These are phyloP conservation scores for Pseudotriccus pelzelni DNA, from an alignment of 2,797 vertebrate species.

Conservation along the genomic window DNA sequence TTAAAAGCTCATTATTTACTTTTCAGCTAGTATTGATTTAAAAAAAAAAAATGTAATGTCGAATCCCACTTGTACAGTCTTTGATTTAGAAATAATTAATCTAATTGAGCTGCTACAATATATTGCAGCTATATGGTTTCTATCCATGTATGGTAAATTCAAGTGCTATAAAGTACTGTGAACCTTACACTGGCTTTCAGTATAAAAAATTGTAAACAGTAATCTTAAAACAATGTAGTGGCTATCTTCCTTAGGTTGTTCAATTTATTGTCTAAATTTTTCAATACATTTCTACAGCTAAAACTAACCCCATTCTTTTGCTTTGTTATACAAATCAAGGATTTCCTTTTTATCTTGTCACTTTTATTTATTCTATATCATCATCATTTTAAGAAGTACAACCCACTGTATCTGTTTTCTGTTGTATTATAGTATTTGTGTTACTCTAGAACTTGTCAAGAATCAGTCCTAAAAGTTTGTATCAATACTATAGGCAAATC, in stretches of 20 bases:
- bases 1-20: not conserved
- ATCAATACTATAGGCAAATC: not conserved
- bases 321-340: not conserved
- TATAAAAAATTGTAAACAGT: not conserved
- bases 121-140: not conserved
- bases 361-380: not conserved
- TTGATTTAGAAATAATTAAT: not conserved
- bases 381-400: not conserved
- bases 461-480: not conserved
- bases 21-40: not conserved
- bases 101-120: not conserved
- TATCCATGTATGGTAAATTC: not conserved
- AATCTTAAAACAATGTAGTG: not conserved
- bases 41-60: not conserved
- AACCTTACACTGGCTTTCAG: not conserved
- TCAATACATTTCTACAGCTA: not conserved
- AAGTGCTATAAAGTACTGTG: not conserved
- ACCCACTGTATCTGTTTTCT: not conserved
- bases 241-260: not conserved
- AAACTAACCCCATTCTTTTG: not conserved
- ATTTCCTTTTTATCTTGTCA: not conserved
- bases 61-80: not conserved
- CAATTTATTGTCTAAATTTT: not conserved
- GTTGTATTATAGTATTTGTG: not conserved
- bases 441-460: not conserved